These are phyloP conservation scores for Laticauda colubrina DNA, from an alignment of 2,113 vertebrate genomes.

Conservation along the genomic window DNA sequence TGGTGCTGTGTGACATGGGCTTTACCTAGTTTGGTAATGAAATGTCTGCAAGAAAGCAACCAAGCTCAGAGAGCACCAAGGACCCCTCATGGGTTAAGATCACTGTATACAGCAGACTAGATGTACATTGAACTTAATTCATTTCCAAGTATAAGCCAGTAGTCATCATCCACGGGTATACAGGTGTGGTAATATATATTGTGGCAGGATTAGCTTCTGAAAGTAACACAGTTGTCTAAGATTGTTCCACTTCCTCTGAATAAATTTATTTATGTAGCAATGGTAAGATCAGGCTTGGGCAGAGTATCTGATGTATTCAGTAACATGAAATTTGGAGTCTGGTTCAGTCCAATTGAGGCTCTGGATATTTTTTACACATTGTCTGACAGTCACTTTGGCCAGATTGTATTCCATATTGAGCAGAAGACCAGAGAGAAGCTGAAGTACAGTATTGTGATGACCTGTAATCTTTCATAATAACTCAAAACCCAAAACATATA, in stretches of 20 bases:
- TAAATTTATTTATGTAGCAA: not conserved
- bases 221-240: not conserved
- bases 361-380: not conserved
- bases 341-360: not conserved
- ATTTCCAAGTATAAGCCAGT: not conserved
- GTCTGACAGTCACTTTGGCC: not conserved
- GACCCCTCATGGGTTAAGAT: not conserved
- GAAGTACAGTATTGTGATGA: not conserved
- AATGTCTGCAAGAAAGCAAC: not conserved
- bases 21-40: not conserved
- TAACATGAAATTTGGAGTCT: not conserved
- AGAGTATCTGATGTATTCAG: not conserved
- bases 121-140: not conserved
- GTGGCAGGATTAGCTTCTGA: not conserved
- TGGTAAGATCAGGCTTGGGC: not conserved
- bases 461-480: too few relatives aligned
- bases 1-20: too few relatives aligned
- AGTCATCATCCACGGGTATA: not conserved
- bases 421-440: not conserved
- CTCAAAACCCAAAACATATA: too few relatives aligned
- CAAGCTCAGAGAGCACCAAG: not conserved
- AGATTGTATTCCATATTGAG: not conserved
- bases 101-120: not conserved
- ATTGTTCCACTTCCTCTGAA: not conserved
- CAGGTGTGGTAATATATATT: not conserved